Evolutionary conservation across 1,140 invertebrate genomes (phyloP), one percentile per base, ranked within the genome.

Genomic region (Mesaphorura yosii): DNA sequence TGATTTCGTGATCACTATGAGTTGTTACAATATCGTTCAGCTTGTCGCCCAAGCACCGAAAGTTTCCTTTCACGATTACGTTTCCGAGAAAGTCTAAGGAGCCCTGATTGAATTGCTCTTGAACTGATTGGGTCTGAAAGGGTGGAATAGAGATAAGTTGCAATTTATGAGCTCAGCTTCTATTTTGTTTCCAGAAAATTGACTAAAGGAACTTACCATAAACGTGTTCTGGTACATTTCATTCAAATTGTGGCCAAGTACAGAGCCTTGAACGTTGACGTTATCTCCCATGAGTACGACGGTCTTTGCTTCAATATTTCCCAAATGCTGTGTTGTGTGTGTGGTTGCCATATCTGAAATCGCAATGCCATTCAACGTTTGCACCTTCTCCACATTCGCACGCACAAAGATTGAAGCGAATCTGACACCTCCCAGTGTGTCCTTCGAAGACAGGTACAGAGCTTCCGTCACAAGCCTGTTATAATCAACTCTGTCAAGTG

Each of bases 331-430:
- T n/a, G 5, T 15, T 15, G 31, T 17, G n/a, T 49, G 19, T 6
- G 40, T 19, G 6, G 23, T 48, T 17, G 45, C 12, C n/a, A 53
- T 25, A 5, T 51, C 34, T 19, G 17, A 25, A 5, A 60, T 15
- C 19, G 45, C n/a, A 40, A 49, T 29, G 15, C 44, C 51, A 51
- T 60, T 56, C 14, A 60, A 6, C 1, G n/a, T 23, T 15, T 19
- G 10, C 15, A 54, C 39, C n/a, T 31, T 44, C 3, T 45, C 23
- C 7, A 60, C 15, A 4, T 41, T 15, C 12, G 28, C 34, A 25
- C 12, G 19, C 5, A 53, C 46, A 10, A 38, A n/a, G 6, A 53
- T 6, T 12, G 42, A n/a, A 5, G 47, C 34, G 46, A 60, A 53
- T n/a, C 7, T 10, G 17, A 57, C 4, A 17, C 45, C 23, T 22